Base-by-base conservation (phyloP, 2,888 invertebrate genomes). In the Tyria jacobaeae region DNA sequence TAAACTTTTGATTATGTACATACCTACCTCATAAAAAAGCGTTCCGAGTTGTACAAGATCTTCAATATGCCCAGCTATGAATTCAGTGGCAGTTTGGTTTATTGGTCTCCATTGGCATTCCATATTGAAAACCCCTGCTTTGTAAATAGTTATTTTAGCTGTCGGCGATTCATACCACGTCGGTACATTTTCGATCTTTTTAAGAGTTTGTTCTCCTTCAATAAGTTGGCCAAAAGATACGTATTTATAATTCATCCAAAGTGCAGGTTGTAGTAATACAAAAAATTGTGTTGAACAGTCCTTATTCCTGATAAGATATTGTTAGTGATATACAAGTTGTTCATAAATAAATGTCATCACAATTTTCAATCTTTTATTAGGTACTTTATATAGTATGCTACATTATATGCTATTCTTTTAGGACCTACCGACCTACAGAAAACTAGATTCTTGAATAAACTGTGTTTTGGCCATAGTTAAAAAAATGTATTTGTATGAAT, bases 171-270 rank as follows among this genome's bases (percentile, higher is more conserved):
- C 96, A 81, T 96, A 96, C 81, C 91, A 94, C 0, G 95, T 95
- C 0, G 95, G 90, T 6, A 95, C 90, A 15, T 87, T 81, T 86
- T 96, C 96, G 41, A 97, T 95, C 69, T 86, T 87, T 63, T 92
- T 86, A 41, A 97, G 86, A n/a, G 95, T 94, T 53, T 93, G 87
- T 60, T 95, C 95, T 2, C 96, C 96, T 73, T 96, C 96, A 37
- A 96, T 90, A 6, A 96, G 89, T 87, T 96, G 96, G 1, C 96
- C 97, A 81, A 97, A 96, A 2, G 96, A 96, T 6, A 97, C 96
- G 79, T 96, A 96, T 87, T 94, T 95, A 62, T 92, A 88, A 73
- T 95, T 94, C 96, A 97, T 96, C 97, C 97, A 97, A 3, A 94
- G 87, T 3, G 95, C 93, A 4, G 96, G 94, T 85, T 96, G 95